A percentile compares a stretch with the other conserved stretches of the same genome.
Evolutionary conservation across 2,113 vertebrate genomes (phyloP).

Genomic region (Megaleporinus macrocephalus): DNA sequence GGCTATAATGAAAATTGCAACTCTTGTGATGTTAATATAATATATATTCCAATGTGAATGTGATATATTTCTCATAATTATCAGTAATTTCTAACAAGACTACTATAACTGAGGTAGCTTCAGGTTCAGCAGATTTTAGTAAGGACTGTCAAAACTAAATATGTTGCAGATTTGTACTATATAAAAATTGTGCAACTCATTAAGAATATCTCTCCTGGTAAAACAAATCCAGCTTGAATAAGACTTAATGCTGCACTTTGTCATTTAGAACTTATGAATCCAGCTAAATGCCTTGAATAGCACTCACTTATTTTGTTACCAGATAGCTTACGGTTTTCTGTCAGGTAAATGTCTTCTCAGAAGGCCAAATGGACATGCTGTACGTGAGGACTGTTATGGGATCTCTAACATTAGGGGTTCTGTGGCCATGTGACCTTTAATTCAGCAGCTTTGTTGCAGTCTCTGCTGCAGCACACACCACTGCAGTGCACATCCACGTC

Average conservation of each 20-base stretch:
- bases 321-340: not conserved
- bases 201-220: not conserved
- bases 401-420: not conserved
- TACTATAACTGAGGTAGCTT: not conserved
- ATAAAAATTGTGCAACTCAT: not conserved
- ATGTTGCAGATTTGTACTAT: not conserved
- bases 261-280: not conserved
- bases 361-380: not conserved
- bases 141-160: not conserved
- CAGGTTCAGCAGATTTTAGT: not conserved
- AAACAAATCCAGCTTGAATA: not conserved
- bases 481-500: slow-evolving; percentile 1
- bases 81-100: too few species aligned
- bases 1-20: too few species aligned
- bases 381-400: slow-evolving; percentile 2
- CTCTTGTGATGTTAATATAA: too few species aligned
- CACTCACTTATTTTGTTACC: not conserved
- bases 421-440: slow-evolving; percentile 15
- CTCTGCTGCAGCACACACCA: slow-evolving; percentile 11
- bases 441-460: slow-evolving; percentile 43
- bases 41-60: too few species aligned
- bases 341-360: not conserved
- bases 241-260: not conserved
- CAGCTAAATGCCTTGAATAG: not conserved
- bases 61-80: too few species aligned